Evolutionary conservation across 2,113 vertebrate species (phyloP), one percentile per base, ranked within the genome.

Genomic region (Elanoides forficatus): DNA sequence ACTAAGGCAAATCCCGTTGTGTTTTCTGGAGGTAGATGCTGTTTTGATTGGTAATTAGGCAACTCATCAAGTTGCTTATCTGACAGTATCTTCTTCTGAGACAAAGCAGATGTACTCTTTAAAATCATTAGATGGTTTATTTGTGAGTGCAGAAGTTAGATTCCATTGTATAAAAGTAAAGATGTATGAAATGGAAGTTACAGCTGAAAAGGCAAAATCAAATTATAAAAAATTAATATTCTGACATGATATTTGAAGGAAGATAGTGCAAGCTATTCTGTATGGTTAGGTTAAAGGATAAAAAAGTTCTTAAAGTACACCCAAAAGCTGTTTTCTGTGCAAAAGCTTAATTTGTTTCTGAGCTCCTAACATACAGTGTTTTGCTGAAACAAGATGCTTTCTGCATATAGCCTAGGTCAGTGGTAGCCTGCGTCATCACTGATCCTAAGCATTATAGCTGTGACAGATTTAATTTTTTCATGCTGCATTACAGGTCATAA

Each of bases 61-160:
- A 48, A 9, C 67, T 88, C 34, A 19, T 68, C 45, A 36, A 22
- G 53, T 82, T 71, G 15, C 18, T 91, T 78, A n/a, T 48, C 53
- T 92, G 5, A 5, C 5, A 47, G 21, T 47, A 65, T 47, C 21
- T 63, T 5, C 0, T 81, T 58, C 66, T 55, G 58, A 90, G 70
- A 74, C 29, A 87, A 80, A 94, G 8, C 20, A 88, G 87, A 42
- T 8, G 13, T 36, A 52, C 66, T 67, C 38, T 86, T 91, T 73
- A 70, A 85, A 95, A 83, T 96, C n/a, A n/a, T 85, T 82, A 48
- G 22, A 34, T 71, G 29, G 45, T 97, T 97, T 97, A 96, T 97
- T 96, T 70, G 38, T 91, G 86, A 89, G 47, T 59, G 79, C 76
- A 87, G 86, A 42, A 67, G 88, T 93, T 94, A 76, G 38, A 90